Percentiles rank a stretch among this genome's conserved stretches.
Conservation (phyloP, 2,888 invertebrate species). For the Sarcophaga variegata region DNA sequence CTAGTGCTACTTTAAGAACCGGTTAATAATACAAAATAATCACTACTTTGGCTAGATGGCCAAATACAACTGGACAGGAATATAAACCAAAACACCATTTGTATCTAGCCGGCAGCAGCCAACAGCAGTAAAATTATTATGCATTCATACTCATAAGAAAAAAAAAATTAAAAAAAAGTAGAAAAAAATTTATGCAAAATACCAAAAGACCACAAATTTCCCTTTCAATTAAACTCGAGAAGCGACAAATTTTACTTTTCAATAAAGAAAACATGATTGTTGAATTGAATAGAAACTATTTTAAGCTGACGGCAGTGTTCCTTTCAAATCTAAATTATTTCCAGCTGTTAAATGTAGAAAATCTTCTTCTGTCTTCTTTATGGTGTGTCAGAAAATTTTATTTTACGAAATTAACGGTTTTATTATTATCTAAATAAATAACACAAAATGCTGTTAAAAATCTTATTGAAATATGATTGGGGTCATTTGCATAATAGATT, state of each 20-base stretch:
- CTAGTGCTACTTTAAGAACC: slow-evolving; percentile 56
- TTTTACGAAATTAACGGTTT: slow-evolving; percentile 14
- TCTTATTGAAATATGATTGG: slow-evolving; percentile 26
- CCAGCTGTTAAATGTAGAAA: slow-evolving; percentile 20
- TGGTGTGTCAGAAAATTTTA: not conserved
- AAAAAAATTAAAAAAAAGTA: not conserved
- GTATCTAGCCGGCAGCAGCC: slow-evolving; percentile 48
- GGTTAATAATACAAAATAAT: slow-evolving; percentile 47
- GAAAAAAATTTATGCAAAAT: slow-evolving; percentile 28
- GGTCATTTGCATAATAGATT: slow-evolving; percentile 39
- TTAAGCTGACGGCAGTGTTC: not conserved
- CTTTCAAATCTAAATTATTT: not conserved
- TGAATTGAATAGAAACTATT: not conserved
- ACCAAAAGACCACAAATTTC: slow-evolving; percentile 51
- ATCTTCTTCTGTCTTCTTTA: slow-evolving; percentile 6
- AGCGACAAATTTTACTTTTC: slow-evolving; percentile 63
- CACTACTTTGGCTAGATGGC: not conserved
- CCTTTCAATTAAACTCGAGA: slow-evolving; percentile 50
- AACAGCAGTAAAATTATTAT: slow-evolving; percentile 39
- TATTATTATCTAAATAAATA: slow-evolving; percentile 25
- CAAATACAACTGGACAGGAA: not conserved
- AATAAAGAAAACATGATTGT: slow-evolving; percentile 38
- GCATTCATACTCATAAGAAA: slow-evolving; percentile 46
- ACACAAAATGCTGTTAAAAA: slow-evolving; percentile 23
- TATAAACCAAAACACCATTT: slow-evolving; percentile 1